A percentile compares a stretch with the other conserved stretches of the same genome.
These are phyloP conservation scores for Setophaga coronata DNA, from an alignment of 2,113 vertebrate genomes.

Conservation along the genomic window DNA sequence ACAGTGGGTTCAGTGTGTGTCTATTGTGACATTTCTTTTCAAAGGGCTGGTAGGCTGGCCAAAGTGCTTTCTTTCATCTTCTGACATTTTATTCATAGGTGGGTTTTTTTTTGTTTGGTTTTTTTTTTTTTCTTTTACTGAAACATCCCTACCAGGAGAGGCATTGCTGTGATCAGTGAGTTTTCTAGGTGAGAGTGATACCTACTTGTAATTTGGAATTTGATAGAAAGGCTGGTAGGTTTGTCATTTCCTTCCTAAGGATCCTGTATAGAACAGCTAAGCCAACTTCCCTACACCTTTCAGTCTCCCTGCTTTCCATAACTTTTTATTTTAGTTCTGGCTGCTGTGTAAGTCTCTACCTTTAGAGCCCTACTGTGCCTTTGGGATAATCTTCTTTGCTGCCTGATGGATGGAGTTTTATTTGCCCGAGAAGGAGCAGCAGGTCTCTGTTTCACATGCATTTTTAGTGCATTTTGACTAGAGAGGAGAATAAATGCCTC, in stretches of 20 bases:
- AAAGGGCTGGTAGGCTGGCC: background rate
- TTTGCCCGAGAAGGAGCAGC: rapidly evolving
- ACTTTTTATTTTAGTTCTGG: background rate
- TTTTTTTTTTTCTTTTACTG: background rate
- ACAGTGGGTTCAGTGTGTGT: background rate
- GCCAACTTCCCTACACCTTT: background rate
- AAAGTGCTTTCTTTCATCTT: background rate
- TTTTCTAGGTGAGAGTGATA: background rate
- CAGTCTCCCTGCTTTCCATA: background rate
- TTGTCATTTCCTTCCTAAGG: background rate
- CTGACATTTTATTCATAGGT: background rate
- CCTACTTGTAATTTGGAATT: background rate
- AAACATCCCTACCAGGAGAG: background rate
- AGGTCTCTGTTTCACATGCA: background rate
- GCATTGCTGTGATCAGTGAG: background rate
- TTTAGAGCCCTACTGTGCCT: background rate
- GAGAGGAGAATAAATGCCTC: background rate
- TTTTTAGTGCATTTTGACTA: background rate
- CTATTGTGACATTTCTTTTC: background rate
- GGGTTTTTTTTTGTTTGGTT: no score
- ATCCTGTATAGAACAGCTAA: background rate
- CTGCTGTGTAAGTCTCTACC: background rate
- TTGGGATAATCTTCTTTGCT: background rate
- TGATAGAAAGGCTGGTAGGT: background rate
- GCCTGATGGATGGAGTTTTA: background rate